phyloP scores from a whole-genome alignment of 2,113 vertebrate species.

The Rynchops niger region DNA sequence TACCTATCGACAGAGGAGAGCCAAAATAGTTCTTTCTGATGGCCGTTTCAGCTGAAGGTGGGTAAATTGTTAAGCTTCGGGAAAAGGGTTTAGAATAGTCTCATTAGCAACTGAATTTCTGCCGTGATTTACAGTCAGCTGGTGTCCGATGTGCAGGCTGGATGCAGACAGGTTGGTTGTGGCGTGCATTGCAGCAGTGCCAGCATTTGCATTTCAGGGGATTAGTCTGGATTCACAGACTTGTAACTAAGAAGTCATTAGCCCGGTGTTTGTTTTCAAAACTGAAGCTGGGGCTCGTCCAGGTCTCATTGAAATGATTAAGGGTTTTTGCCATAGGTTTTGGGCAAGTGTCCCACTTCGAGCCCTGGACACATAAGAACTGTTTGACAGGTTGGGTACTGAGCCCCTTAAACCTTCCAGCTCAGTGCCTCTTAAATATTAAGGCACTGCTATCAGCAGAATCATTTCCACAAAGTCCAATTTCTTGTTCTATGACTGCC shows the following conservation, averaged over 20 bases:
- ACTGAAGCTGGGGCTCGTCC: not conserved
- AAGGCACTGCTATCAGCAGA: not conserved
- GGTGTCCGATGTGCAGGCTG: not conserved
- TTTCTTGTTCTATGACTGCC: not conserved
- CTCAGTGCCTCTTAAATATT: not conserved
- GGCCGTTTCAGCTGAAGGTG: not conserved
- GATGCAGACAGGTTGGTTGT: not conserved
- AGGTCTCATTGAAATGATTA: not conserved
- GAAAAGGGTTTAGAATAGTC: not conserved
- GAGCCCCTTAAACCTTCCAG: not conserved
- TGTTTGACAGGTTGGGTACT: not conserved
- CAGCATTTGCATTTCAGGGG: not conserved
- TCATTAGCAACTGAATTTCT: not conserved
- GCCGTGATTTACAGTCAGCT: not conserved
- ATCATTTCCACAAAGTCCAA: not conserved
- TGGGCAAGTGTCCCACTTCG: not conserved
- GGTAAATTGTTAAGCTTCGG: not conserved
- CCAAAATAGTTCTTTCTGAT: not conserved
- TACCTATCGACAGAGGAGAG: not conserved
- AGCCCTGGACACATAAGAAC: not conserved
- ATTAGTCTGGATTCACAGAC: not conserved
- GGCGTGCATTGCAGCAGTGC: not conserved
- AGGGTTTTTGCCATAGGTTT: not conserved
- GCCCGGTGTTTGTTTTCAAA: not conserved
- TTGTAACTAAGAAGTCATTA: not conserved